phyloP scores from a whole-genome alignment of 2,888 invertebrate species.

The Molorchus minor region DNA sequence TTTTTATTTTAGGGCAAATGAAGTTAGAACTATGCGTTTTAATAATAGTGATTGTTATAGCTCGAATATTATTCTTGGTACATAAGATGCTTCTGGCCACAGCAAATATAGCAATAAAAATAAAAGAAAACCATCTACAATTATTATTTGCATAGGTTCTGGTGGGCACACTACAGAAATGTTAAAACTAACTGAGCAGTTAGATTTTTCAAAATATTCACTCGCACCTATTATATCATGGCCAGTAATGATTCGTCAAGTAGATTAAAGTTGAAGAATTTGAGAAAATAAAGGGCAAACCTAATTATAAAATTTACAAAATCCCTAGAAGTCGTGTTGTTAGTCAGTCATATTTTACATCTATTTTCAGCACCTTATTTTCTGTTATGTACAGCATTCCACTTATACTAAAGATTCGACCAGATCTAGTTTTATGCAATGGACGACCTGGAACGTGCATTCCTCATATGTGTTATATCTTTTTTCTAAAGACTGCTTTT shows the following conservation, averaged over 20 bases:
- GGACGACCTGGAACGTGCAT: slow-evolving; percentile 98
- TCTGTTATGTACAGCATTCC: slow-evolving; percentile 77
- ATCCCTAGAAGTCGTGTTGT: slow-evolving; percentile 90
- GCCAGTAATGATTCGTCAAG: slow-evolving; percentile 84
- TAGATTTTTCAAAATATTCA: slow-evolving; percentile 70
- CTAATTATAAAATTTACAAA: slow-evolving; percentile 64
- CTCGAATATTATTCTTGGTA: slow-evolving; percentile 56
- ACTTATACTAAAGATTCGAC: slow-evolving; percentile 73
- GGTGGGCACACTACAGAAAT: slow-evolving; percentile 98
- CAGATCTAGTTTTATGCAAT: slow-evolving; percentile 88
- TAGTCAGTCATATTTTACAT: slow-evolving; percentile 83
- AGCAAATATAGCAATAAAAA: slow-evolving; percentile 49
- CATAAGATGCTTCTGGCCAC: slow-evolving; percentile 59
- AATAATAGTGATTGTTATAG: slow-evolving; percentile 49
- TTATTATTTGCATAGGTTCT: slow-evolving; percentile 76
- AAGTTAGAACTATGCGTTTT: slow-evolving; percentile 47
- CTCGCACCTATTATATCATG: slow-evolving; percentile 80
- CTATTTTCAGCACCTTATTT: slow-evolving; percentile 79
- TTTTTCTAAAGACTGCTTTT: slow-evolving; percentile 77
- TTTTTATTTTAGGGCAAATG: slow-evolving; percentile 46
- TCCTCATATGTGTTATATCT: slow-evolving; percentile 84
- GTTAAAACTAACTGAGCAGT: slow-evolving; percentile 72
- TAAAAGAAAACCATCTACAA: slow-evolving; percentile 57
- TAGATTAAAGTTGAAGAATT: slow-evolving; percentile 70
- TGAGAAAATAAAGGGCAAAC: slow-evolving; percentile 56